phyloP scores from a whole-genome alignment of 2,888 invertebrate genomes.

The Stegana nigrithorax region DNA sequence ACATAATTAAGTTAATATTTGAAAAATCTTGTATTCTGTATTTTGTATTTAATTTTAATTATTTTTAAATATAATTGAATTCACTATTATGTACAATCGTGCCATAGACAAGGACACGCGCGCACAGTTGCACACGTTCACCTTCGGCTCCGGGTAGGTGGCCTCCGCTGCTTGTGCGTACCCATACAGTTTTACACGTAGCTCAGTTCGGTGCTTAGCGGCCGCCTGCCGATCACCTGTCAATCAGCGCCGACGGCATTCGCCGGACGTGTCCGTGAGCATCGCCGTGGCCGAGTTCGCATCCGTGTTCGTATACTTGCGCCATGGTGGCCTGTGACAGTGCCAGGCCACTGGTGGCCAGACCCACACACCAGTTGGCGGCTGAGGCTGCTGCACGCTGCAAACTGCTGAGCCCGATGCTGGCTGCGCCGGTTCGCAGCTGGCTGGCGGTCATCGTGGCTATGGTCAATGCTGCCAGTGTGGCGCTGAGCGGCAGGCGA shows the following conservation, averaged over 20 bases:
- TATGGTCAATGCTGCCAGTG: conserved; percentile 25
- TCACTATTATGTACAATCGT: too few relatives aligned
- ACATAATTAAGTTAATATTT: too few relatives aligned
- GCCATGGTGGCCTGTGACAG: neutral
- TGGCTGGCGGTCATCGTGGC: conserved; percentile 28
- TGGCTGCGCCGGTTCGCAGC: neutral
- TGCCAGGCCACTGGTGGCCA: too few relatives aligned
- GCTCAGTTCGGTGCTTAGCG: neutral
- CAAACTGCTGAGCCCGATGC: neutral
- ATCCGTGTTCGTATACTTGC: too few relatives aligned
- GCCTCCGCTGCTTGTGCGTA: too few relatives aligned
- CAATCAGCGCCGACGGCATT: conserved; percentile 8
- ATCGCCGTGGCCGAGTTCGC: conserved; percentile 3
- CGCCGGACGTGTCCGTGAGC: conserved; percentile 2
- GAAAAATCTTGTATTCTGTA: too few relatives aligned
- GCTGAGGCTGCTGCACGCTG: neutral
- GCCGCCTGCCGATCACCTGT: conserved; percentile 26
- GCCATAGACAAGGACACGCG: too few relatives aligned
- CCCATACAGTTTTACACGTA: too few relatives aligned
- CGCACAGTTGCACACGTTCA: too few relatives aligned
- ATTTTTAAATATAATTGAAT: too few relatives aligned
- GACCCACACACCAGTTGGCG: neutral
- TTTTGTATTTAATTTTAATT: too few relatives aligned
- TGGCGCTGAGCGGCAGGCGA: conserved; percentile 46
- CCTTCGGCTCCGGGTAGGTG: too few relatives aligned